A percentile compares a stretch with the other conserved stretches of the same genome.
Evolutionary conservation across 2,797 vertebrate genomes (phyloP).

Genomic region (Linurgus olivaceus): DNA sequence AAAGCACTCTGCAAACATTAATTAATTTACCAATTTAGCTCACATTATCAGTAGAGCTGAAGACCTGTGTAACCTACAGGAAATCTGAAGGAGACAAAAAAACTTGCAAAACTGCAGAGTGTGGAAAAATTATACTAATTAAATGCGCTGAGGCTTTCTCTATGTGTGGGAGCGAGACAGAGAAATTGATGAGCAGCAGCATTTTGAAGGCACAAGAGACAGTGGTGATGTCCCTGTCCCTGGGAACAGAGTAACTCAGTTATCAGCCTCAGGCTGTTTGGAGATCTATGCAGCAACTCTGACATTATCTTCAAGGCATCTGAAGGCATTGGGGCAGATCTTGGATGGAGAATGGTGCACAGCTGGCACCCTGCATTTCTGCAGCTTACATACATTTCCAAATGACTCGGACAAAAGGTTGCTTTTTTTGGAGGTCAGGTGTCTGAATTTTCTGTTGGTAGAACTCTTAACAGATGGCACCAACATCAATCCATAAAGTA

Average conservation of each 20-base stretch:
- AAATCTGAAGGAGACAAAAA: not conserved
- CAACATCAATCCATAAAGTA: not conserved
- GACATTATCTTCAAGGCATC: not conserved
- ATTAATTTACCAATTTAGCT: constrained; percentile 16
- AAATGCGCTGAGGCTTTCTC: not conserved
- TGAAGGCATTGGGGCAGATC: not conserved
- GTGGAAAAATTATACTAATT: not conserved
- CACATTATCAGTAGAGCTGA: not conserved
- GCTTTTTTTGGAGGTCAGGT: not conserved
- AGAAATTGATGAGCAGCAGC: not conserved
- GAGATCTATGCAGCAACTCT: not conserved
- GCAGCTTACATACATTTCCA: not conserved
- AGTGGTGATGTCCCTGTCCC: not conserved
- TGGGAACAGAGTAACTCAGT: not conserved
- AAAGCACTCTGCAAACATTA: not conserved
- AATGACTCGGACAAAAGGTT: not conserved
- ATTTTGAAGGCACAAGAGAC: not conserved
- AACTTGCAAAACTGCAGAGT: not conserved
- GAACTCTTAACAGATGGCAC: not conserved
- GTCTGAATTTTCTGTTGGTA: not conserved
- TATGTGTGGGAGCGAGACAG: not conserved
- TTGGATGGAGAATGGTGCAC: not conserved
- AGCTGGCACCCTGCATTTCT: not conserved
- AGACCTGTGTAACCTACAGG: not conserved
- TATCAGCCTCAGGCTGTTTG: not conserved